phyloP scores from a whole-genome alignment of 2,797 vertebrate species.

The Hydrolagus colliei region DNA sequence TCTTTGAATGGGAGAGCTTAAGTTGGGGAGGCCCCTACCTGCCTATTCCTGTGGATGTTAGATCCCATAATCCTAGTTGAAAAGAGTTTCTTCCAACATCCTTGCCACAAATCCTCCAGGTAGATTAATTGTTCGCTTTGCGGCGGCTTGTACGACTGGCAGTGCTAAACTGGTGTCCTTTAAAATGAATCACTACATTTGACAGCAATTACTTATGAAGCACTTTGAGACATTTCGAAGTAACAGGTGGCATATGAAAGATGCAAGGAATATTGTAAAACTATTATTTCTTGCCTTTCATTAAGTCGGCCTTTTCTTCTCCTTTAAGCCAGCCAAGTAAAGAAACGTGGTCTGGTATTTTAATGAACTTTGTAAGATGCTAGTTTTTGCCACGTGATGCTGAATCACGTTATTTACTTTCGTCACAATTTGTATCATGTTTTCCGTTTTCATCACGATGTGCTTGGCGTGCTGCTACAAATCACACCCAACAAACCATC shows the following conservation, averaged over 20 bases:
- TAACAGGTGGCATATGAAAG: background rate
- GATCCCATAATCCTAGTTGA: too few relatives aligned
- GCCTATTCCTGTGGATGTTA: too few relatives aligned
- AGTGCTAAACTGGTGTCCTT: too few relatives aligned
- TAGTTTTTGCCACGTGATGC: conserved; percentile 24
- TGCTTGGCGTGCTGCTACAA: conserved; percentile 30
- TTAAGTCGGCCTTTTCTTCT: background rate
- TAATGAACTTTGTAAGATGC: conserved; percentile 21
- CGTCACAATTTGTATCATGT: conserved; percentile 31
- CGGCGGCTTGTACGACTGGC: too few relatives aligned
- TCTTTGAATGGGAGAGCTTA: too few relatives aligned
- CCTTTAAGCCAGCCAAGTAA: conserved; percentile 3
- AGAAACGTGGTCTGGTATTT: background rate
- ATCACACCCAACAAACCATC: conserved; percentile 28
- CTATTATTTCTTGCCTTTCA: background rate
- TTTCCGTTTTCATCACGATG: conserved; percentile 26
- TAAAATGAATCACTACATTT: too few relatives aligned
- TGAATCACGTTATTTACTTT: conserved; percentile 27
- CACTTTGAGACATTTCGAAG: too few relatives aligned
- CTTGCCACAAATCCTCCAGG: too few relatives aligned
- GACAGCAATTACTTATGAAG: too few relatives aligned
- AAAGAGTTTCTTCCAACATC: too few relatives aligned
- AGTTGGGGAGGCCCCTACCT: too few relatives aligned
- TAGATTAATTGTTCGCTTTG: too few relatives aligned
- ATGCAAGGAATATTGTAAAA: background rate